Percentiles rank a stretch among this genome's conserved stretches.
Evolutionary conservation across 2,797 vertebrate genomes (phyloP).

Genomic region (Lepus oiostolus): DNA sequence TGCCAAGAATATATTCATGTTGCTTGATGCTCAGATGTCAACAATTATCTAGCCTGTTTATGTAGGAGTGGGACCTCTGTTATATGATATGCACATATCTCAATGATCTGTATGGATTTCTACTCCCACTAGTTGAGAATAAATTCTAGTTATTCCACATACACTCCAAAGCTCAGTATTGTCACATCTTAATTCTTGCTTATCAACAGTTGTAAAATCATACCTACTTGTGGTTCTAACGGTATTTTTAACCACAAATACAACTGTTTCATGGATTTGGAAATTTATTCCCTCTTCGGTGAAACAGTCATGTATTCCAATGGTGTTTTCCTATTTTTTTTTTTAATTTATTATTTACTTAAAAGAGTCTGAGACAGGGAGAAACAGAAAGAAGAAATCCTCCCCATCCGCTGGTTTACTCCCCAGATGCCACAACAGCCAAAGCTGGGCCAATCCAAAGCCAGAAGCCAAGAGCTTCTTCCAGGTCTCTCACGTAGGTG

Average conservation of each 20-base stretch:
- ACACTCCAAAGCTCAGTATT: not conserved
- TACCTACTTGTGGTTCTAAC: not conserved
- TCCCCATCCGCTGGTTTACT: no score
- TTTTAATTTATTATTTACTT: not conserved
- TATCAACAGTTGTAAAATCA: not conserved
- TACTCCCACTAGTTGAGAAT: not conserved
- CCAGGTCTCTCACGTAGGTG: no score
- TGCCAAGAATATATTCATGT: not conserved
- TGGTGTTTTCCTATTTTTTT: not conserved
- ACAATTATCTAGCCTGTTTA: not conserved
- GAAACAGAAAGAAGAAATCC: no score
- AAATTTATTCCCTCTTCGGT: conserved; percentile 27
- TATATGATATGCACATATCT: not conserved
- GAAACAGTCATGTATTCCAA: not conserved
- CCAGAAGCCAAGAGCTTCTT: no score
- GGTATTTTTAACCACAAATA: conserved; percentile 3
- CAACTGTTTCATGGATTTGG: not conserved
- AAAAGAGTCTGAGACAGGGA: no score
- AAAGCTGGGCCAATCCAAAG: no score
- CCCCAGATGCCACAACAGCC: no score
- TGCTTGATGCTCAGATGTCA: not conserved
- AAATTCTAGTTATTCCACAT: not conserved
- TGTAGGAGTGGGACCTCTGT: not conserved
- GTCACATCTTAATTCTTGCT: not conserved
- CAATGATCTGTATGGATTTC: not conserved